phyloP scores from a whole-genome alignment of 1,140 invertebrate species.

The Calycopis cecrops region DNA sequence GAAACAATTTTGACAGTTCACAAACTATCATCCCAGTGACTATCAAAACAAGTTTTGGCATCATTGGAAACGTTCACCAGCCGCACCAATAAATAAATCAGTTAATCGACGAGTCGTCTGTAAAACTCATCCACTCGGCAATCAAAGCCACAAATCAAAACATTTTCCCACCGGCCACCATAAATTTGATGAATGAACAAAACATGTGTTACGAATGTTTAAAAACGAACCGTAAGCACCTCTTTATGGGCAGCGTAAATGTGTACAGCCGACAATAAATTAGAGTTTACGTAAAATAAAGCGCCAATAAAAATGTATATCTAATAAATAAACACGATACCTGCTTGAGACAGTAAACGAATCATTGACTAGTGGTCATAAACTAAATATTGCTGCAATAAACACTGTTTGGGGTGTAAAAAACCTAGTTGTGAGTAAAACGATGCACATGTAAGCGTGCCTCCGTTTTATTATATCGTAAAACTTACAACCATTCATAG shows the following conservation, averaged over 20 bases:
- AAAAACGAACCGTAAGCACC: constrained; percentile 68
- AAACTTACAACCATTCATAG: constrained; percentile 55
- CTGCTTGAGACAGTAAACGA: constrained; percentile 71
- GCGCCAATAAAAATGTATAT: constrained; percentile 74
- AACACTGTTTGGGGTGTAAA: constrained; percentile 69
- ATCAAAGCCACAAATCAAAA: constrained; percentile 47
- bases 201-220: constrained; percentile 72
- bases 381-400: constrained; percentile 73
- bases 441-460: constrained; percentile 32
- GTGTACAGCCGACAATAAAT: constrained; percentile 71
- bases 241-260: constrained; percentile 74
- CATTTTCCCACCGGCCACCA: constrained; percentile 68
- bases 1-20: too few species aligned
- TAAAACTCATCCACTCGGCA: constrained; percentile 16
- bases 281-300: constrained; percentile 74
- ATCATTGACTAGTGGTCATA: constrained; percentile 67
- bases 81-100: not conserved
- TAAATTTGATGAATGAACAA: constrained; percentile 74
- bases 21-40: too few species aligned
- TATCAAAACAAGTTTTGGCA: not conserved
- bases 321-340: constrained; percentile 74
- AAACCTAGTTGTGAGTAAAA: constrained; percentile 40
- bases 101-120: not conserved
- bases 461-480: constrained; percentile 63
- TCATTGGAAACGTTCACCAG: not conserved